Percentiles rank a stretch among this genome's conserved stretches.
phyloP scores from a whole-genome alignment of 2,888 invertebrate species.

The Blera fallax region DNA sequence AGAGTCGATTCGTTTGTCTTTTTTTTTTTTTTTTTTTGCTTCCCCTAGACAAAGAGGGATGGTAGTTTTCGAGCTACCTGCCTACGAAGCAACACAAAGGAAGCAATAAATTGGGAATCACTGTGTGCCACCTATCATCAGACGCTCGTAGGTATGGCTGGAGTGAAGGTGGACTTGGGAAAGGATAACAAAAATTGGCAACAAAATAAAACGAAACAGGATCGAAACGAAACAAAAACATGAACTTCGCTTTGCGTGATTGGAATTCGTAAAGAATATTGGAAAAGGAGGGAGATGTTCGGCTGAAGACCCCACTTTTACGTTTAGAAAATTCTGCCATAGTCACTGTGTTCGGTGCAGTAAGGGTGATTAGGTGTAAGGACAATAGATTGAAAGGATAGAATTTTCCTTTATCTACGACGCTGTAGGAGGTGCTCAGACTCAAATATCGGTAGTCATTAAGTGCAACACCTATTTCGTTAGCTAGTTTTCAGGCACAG shows the following conservation, averaged over 20 bases:
- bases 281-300: background rate
- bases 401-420: slow-evolving; percentile 23
- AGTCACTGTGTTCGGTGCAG: background rate
- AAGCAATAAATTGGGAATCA: slow-evolving; percentile 54
- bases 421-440: slow-evolving; percentile 16
- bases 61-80: background rate
- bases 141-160: background rate
- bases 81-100: slow-evolving; percentile 12
- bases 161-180: slow-evolving; percentile 26
- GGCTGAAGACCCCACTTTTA: background rate
- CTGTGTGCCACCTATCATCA: slow-evolving; percentile 56
- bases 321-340: background rate
- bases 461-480: slow-evolving; percentile 50
- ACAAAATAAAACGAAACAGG: slow-evolving; percentile 41
- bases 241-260: slow-evolving; percentile 63
- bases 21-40: background rate
- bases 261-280: slow-evolving; percentile 65
- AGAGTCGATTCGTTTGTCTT: slow-evolving; percentile 11
- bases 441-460: slow-evolving; percentile 42
- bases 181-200: slow-evolving; percentile 49
- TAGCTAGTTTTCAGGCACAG: background rate
- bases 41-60: background rate
- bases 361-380: slow-evolving; percentile 52
- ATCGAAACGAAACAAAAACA: slow-evolving; percentile 54
- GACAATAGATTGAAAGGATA: slow-evolving; percentile 44